Evolutionary conservation across 1,140 invertebrate genomes (phyloP), one percentile per base, ranked within the genome.

Genomic region (Calosoma granatense): DNA sequence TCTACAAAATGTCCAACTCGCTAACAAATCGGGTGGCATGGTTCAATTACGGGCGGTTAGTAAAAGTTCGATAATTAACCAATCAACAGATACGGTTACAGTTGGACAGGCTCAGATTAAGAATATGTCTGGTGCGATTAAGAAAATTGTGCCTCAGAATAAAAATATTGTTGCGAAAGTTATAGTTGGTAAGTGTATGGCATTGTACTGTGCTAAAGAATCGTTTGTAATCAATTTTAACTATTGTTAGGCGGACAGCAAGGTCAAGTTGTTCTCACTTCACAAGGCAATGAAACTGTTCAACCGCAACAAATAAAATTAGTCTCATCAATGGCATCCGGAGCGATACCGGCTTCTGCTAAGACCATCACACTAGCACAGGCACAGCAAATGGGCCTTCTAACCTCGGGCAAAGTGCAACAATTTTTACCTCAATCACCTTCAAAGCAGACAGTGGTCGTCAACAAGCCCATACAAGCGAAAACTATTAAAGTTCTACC

Each of bases 331-430:
- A 47, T 47, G 41, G 6, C 41, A 4, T 17, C 41, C 17, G 41
- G 41, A 12, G 17, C 9, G 9, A 63, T 74, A 22, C 63, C 70
- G 51, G 77, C 72, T 60, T 78, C 82, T 11, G 78, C 81, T 36
- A 88, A 87, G 76, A 78, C 84, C 12, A 81, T 87, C 47, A 86
- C 82, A 9, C 72, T 86, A 51, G 80, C 80, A 56, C 83, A 86
- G 68, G 82, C 82, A 12, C 80, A 83, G 63, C 80, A 84, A 70
- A 80, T 84, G 77, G 82, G 82, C 23, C 67, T 84, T 52, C 58
- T 84, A 14, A 70, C 78, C 20, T 65, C 74, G 22, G 71, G 73
- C 19, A 80, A 77, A 70, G 71, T 76, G 43, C 77, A 72, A 69
- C 74, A 81, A 58, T 73, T 78, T 59, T 63, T 83, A 64, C 68